Evolutionary conservation across 2,888 invertebrate species (phyloP), one percentile per base, ranked within the genome.

Genomic region (Tenthredo livida): DNA sequence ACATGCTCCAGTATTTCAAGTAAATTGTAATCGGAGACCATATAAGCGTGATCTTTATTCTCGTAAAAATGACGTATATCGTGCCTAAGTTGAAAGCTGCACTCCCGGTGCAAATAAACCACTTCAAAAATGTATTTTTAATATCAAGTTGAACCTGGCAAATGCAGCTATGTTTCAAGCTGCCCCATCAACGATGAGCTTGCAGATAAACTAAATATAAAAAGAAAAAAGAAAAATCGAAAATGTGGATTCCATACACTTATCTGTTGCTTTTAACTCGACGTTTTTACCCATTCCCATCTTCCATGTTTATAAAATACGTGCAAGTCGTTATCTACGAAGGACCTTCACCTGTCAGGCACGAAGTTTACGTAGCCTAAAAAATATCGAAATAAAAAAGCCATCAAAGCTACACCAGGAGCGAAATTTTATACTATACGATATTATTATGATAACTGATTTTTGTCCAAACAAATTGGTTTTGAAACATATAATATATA

Each of bases 271-370:
- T 73, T 25, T 73, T 73, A 40, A n/a, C 7, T 40, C 12, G n/a
- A 73, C 43, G 40, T 73, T 43, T 43, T 61, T 12, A 25, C 25
- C 21, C 72, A 73, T 43, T 43, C 12, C 12, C 21, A 73, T 73
- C 72, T 43, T 73, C 15, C 10, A n/a, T 73, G 72, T 73, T 73
- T 73, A 73, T n/a, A 73, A 40, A 43, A 21, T 43, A 43, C 72
- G 40, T 40, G 21, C 72, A 43, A 73, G 72, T 43, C 72, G 40
- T 43, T 43, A 40, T 40, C 72, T 40, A 3, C 43, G 43, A 43
- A 40, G 72, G 72, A 43, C 72, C 72, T 73, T 73, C 72, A 43
- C 25, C 72, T 43, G 72, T 73, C 72, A 73, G 17, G 5, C 72
- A n/a, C 21, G 43, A 73, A 25, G 72, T 73, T 73, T 73, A 73